These are phyloP conservation scores for Drosophila guanche DNA, from an alignment of 1,140 invertebrate genomes.

Conservation along the genomic window DNA sequence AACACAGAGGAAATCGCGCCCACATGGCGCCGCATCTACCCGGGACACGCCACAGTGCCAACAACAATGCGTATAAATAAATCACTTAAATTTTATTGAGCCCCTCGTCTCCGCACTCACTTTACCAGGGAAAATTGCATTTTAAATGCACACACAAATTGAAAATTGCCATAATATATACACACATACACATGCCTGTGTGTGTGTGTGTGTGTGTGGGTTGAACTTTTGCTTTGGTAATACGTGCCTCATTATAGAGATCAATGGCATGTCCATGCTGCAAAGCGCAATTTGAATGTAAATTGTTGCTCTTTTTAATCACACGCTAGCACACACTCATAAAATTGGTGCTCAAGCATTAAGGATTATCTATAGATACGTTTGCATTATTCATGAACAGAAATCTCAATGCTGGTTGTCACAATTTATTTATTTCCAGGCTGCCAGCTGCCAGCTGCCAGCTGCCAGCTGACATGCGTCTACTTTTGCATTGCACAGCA, in stretches of 20 bases:
- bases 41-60: constrained; percentile 4
- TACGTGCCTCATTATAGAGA: constrained; percentile 59
- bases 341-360: neutral
- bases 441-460: too few relatives aligned
- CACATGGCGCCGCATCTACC: neutral
- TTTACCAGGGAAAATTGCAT: constrained; percentile 4
- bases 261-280: constrained; percentile 56
- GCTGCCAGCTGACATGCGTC: too few relatives aligned
- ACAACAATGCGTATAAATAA: constrained; percentile 70
- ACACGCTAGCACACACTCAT: neutral
- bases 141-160: constrained; percentile 6
- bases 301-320: constrained; percentile 60
- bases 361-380: too few relatives aligned
- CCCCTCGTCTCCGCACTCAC: constrained; percentile 27
- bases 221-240: constrained; percentile 31
- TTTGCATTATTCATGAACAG: too few relatives aligned
- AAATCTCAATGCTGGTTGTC: too few relatives aligned
- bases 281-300: constrained; percentile 54
- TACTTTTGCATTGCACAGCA: too few relatives aligned
- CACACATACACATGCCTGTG: constrained; percentile 16
- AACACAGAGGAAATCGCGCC: neutral
- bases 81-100: constrained; percentile 71
- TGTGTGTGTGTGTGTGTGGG: neutral
- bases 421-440: too few relatives aligned
- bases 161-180: constrained; percentile 64